Percentiles rank a stretch among this genome's conserved stretches.
phyloP scores from a whole-genome alignment of 2,113 vertebrate species.

The Astur gentilis region DNA sequence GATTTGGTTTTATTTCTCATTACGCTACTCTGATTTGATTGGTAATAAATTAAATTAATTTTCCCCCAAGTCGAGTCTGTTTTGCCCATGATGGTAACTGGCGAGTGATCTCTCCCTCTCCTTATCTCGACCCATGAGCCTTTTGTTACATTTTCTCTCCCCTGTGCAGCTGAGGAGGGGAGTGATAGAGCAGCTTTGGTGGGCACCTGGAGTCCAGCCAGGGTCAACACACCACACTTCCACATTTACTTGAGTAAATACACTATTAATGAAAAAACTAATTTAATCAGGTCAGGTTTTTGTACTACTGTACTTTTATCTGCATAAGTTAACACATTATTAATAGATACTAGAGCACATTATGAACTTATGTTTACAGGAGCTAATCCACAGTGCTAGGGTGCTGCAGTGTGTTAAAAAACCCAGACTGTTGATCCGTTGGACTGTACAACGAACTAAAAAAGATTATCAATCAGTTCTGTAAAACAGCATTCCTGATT shows the following conservation, averaged over 20 bases:
- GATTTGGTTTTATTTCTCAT: too few relatives aligned
- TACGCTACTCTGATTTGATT: too few relatives aligned
- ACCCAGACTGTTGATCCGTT: neutral
- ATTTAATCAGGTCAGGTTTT: neutral
- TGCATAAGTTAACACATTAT: neutral
- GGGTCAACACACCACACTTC: neutral
- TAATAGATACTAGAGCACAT: neutral
- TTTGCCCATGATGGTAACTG: too few relatives aligned
- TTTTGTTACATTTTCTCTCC: too few relatives aligned
- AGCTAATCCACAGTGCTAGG: neutral
- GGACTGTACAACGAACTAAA: neutral
- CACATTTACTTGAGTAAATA: neutral
- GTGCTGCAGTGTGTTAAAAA: neutral
- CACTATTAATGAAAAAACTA: neutral
- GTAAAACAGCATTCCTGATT: neutral
- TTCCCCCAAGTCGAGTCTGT: too few relatives aligned
- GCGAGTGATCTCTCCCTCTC: too few relatives aligned
- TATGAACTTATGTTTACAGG: neutral
- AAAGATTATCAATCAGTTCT: neutral
- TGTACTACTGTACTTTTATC: neutral
- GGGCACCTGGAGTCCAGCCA: too few relatives aligned
- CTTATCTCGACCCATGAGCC: too few relatives aligned
- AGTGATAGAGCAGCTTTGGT: too few relatives aligned
- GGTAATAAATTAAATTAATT: too few relatives aligned
- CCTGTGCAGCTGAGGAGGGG: too few relatives aligned